Percentiles rank a stretch among this genome's conserved stretches.
Conservation (phyloP, 2,113 vertebrate genomes). For the Orycteropus afer region DNA sequence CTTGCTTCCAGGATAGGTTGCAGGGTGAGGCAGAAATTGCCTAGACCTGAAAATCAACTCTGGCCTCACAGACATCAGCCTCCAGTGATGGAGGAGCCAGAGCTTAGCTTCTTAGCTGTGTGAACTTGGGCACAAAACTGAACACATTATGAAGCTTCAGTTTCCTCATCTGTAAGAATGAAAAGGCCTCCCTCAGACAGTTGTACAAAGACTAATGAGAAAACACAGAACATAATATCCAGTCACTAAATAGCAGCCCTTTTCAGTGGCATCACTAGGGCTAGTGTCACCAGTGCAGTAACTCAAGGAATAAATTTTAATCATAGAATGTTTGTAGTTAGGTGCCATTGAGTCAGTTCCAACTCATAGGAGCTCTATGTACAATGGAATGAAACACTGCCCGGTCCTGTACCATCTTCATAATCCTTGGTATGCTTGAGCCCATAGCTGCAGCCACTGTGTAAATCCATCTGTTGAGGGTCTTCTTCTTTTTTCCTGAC, state of each 20-base stretch:
- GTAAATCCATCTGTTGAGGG: no score
- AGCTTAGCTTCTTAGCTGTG: background rate
- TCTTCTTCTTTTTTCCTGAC: no score
- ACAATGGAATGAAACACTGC: no score
- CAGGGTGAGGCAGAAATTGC: accelerated
- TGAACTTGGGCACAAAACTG: background rate
- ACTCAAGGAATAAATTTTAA: background rate
- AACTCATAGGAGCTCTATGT: no score
- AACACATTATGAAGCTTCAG: accelerated
- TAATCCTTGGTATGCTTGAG: no score
- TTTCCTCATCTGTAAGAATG: background rate
- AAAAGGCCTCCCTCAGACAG: background rate
- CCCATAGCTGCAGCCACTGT: no score
- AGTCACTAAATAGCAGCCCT: background rate
- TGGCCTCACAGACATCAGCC: background rate
- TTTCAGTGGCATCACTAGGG: no score
- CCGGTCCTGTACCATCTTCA: no score
- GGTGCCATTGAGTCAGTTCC: no score
- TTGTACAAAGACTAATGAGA: accelerated
- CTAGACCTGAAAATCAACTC: background rate
- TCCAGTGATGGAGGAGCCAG: background rate
- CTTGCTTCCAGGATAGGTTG: no score
- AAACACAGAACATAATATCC: accelerated
- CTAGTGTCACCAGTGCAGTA: background rate
- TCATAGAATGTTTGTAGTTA: no score